Base-by-base conservation (phyloP, 2,888 invertebrate genomes). In the Flexamia atlantica region DNA sequence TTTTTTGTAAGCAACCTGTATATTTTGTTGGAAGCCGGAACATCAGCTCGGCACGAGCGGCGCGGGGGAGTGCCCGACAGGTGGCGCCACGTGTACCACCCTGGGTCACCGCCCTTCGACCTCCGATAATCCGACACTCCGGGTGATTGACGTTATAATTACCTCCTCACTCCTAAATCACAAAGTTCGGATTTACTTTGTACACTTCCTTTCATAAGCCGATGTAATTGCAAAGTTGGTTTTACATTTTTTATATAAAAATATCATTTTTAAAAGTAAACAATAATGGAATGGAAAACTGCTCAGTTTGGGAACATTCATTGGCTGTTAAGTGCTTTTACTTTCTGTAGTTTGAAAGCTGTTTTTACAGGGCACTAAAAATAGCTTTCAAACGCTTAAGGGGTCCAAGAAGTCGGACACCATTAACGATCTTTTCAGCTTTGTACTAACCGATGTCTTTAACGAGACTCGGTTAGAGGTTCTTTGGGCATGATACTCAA, bases 11-110 rank as follows among this genome's bases (percentile, higher is more conserved):
- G n/a, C n/a, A n/a, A n/a, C n/a, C n/a, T n/a, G n/a, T n/a, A n/a
- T n/a, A n/a, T n/a, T n/a, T n/a, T n/a, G n/a, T n/a, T n/a, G n/a
- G n/a, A n/a, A n/a, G n/a, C n/a, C n/a, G n/a, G n/a, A n/a, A n/a
- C n/a, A n/a, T n/a, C n/a, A n/a, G n/a, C n/a, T n/a, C n/a, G n/a
- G n/a, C n/a, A n/a, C n/a, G n/a, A n/a, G 4, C 36, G 46, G 12
- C 12, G 46, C 12, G 46, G 46, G 46, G 46, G 46, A 46, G 46
- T 46, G 7, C 2, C 46, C 14, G 2, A 14, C 46, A 46, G 46
- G 46, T 46, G 57, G 57, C 2, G 57, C 23, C 57, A 57, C 57
- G 57, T 57, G 57, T 57, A 57, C 57, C 57, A 57, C 57, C 57
- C 57, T 23, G 14, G 57, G 20, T 57, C 57, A 57, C 57, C 57